Evolutionary conservation across 2,888 invertebrate species (phyloP).

Genomic region (Cosmia pyralina): DNA sequence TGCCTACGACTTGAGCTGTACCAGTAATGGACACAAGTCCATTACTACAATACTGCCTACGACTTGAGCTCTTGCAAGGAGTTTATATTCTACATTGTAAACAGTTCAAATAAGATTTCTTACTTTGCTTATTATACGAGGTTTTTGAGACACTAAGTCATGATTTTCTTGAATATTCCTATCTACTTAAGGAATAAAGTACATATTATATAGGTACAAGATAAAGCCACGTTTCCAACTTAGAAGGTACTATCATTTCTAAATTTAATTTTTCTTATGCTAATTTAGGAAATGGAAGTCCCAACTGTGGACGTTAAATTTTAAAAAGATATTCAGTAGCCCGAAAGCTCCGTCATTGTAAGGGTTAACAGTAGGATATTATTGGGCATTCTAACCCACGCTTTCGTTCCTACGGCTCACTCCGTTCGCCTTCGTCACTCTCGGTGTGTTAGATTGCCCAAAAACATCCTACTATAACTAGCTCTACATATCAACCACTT

Average conservation of each 20-base stretch:
- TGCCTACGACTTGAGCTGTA: not conserved
- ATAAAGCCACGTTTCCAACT: slow-evolving; percentile 27
- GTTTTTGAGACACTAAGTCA: slow-evolving; percentile 4
- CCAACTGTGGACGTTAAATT: slow-evolving; percentile 53
- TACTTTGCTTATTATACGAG: slow-evolving; percentile 17
- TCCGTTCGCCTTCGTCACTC: too few relatives aligned
- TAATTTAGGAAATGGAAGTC: slow-evolving; percentile 58
- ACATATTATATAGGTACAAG: slow-evolving; percentile 22
- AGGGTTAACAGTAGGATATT: too few relatives aligned
- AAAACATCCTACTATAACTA: too few relatives aligned
- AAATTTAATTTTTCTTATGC: slow-evolving; percentile 61
- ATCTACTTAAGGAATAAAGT: slow-evolving; percentile 4
- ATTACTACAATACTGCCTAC: too few relatives aligned
- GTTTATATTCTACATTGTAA: slow-evolving; percentile 25
- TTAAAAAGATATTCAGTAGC: slow-evolving; percentile 55
- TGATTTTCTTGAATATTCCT: slow-evolving; percentile 4
- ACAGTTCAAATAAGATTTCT: slow-evolving; percentile 30
- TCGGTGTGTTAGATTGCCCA: too few relatives aligned
- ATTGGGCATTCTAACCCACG: too few relatives aligned
- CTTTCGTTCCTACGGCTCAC: too few relatives aligned
- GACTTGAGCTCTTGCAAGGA: too few relatives aligned
- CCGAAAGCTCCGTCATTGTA: slow-evolving; percentile 52
- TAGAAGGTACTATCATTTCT: slow-evolving; percentile 37
- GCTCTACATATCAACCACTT: too few relatives aligned
- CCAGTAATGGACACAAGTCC: slow-evolving; percentile 40